phyloP scores from a whole-genome alignment of 2,113 vertebrate genomes.

The Oryzias celebensis region DNA sequence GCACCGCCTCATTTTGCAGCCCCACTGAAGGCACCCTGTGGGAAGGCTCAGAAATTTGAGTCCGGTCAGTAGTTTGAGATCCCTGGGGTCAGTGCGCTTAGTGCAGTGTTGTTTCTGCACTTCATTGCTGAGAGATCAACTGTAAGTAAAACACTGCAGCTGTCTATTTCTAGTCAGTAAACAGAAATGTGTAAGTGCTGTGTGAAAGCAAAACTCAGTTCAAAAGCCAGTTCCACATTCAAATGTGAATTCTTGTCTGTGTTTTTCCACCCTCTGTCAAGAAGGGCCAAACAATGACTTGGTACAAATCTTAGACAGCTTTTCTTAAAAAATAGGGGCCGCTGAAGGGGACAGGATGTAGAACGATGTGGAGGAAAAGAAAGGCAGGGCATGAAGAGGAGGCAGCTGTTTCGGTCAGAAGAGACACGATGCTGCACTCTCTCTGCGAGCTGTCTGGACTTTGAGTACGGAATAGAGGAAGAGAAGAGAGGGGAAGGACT shows the following conservation, averaged over 20 bases:
- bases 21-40: background rate
- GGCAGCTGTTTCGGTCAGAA: slow-evolving; percentile 57
- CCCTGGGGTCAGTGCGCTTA: slow-evolving; percentile 1
- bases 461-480: slow-evolving; percentile 8
- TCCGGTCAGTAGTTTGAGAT: slow-evolving; percentile 5
- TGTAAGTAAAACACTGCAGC: slow-evolving; percentile 26
- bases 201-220: background rate
- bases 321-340: slow-evolving; percentile 12
- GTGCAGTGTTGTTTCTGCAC: slow-evolving; percentile 2
- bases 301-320: slow-evolving; percentile 10
- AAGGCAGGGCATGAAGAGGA: slow-evolving; percentile 32
- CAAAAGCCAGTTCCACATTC: background rate
- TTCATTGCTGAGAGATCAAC: slow-evolving; percentile 18
- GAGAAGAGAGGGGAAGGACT: slow-evolving; percentile 49
- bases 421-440: slow-evolving; percentile 14
- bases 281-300: background rate
- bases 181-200: slow-evolving; percentile 1
- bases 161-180: slow-evolving; percentile 18
- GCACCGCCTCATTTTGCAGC: slow-evolving; percentile 3
- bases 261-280: background rate
- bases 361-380: slow-evolving; percentile 4
- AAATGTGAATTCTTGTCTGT: background rate
- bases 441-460: slow-evolving; percentile 46
- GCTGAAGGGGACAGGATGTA: slow-evolving; percentile 3
- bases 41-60: background rate